Percentiles rank a stretch among this genome's conserved stretches.
These are phyloP conservation scores for Pangasius mekongensis DNA, from an alignment of 2,797 vertebrate genomes.

Conservation along the genomic window DNA sequence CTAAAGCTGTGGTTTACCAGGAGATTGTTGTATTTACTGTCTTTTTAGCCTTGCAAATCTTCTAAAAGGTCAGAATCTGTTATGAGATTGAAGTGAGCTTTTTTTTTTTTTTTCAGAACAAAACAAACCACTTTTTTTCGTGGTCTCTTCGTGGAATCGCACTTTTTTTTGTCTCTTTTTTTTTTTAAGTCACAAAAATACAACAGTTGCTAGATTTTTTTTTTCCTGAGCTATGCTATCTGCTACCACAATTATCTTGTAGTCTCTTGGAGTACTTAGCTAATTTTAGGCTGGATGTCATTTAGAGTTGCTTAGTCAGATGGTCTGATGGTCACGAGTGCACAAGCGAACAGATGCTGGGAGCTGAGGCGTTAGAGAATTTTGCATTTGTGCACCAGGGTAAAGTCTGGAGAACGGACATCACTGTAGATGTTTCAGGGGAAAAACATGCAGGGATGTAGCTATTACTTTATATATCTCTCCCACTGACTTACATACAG, in stretches of 20 bases:
- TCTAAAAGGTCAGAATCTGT: constrained; percentile 25
- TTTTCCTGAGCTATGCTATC: not conserved
- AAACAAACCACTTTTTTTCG: constrained; percentile 1
- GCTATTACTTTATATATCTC: not conserved
- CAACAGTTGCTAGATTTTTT: not conserved
- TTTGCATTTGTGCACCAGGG: constrained; percentile 41
- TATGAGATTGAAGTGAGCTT: constrained; percentile 8
- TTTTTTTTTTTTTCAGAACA: not conserved
- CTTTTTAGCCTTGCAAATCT: not conserved
- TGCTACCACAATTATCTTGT: not conserved
- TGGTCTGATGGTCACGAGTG: constrained; percentile 36
- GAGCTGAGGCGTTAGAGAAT: constrained; percentile 19
- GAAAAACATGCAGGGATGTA: not conserved
- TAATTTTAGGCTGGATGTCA: constrained; percentile 43
- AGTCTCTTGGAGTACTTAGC: not conserved
- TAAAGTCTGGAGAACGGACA: constrained; percentile 24
- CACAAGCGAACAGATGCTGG: constrained; percentile 42
- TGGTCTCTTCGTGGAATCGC: not conserved
- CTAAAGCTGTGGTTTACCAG: not conserved
- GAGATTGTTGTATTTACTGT: not conserved
- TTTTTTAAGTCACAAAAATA: not conserved
- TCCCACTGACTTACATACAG: not conserved
- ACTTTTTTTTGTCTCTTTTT: not conserved
- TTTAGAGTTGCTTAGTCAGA: constrained; percentile 37
- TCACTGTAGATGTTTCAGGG: not conserved